Evolutionary conservation across 2,888 invertebrate genomes (phyloP).

Genomic region (Nephrotoma guestfalica): DNA sequence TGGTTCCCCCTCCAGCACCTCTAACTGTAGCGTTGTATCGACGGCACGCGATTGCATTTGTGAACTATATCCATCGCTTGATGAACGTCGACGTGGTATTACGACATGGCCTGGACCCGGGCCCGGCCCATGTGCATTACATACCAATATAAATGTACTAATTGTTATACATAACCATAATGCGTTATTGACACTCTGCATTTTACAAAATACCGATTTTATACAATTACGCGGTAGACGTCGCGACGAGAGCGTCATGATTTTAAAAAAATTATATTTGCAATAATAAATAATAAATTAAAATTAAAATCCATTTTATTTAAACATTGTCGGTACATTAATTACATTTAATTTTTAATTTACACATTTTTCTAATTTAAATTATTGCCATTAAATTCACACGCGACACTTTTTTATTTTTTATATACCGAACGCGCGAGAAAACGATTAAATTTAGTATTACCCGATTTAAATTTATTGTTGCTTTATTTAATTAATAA

Average conservation of each 20-base stretch:
- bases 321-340: background rate
- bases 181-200: constrained; percentile 8
- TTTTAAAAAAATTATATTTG: constrained; percentile 4
- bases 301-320: background rate
- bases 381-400: background rate
- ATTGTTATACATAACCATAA: constrained; percentile 13
- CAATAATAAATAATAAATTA: background rate
- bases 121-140: constrained; percentile 19
- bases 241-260: constrained; percentile 20
- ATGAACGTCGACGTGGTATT: constrained; percentile 27
- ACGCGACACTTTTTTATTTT: background rate
- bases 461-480: background rate
- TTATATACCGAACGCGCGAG: background rate
- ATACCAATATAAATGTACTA: constrained; percentile 14
- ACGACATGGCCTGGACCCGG: constrained; percentile 17
- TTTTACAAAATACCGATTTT: constrained; percentile 16
- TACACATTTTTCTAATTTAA: background rate
- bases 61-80: constrained; percentile 31
- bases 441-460: background rate
- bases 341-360: background rate
- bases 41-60: constrained; percentile 81
- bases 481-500: background rate
- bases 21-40: constrained; percentile 73
- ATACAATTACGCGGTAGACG: constrained; percentile 8
- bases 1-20: constrained; percentile 73